Evolutionary conservation across 1,140 invertebrate genomes (phyloP).

Genomic region (Idris sp.): DNA sequence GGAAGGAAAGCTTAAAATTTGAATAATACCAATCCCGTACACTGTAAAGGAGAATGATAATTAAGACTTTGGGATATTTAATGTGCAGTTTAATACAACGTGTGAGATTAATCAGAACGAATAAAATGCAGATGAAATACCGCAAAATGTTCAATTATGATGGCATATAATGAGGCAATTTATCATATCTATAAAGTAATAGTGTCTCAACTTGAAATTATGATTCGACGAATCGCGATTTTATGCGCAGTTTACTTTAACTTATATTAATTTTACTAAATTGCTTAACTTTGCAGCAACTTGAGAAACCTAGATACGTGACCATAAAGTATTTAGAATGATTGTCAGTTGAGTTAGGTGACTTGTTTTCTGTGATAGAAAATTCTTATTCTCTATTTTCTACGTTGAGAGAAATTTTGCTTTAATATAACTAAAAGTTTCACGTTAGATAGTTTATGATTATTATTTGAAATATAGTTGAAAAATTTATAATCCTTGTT

Average conservation of each 20-base stretch:
- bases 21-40: no score
- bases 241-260: constrained; percentile 26
- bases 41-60: no score
- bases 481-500: no score
- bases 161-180: constrained; percentile 10
- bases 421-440: no score
- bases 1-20: no score
- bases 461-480: no score
- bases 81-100: no score
- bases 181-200: constrained; percentile 9
- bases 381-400: neutral
- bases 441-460: no score
- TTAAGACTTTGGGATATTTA: no score
- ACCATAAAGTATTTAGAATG: neutral
- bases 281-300: constrained; percentile 15
- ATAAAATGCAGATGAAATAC: constrained; percentile 11
- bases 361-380: neutral
- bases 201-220: constrained; percentile 16
- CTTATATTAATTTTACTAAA: constrained; percentile 28
- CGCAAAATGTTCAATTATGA: constrained; percentile 9
- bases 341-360: neutral
- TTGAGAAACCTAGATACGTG: constrained; percentile 11
- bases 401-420: no score
- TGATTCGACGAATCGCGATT: constrained; percentile 22
- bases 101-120: no score